These are phyloP conservation scores for Cassiopea andromeda DNA, from an alignment of 30 jellyfish, hydroid and myxozoan species.

Conservation along the genomic window DNA sequence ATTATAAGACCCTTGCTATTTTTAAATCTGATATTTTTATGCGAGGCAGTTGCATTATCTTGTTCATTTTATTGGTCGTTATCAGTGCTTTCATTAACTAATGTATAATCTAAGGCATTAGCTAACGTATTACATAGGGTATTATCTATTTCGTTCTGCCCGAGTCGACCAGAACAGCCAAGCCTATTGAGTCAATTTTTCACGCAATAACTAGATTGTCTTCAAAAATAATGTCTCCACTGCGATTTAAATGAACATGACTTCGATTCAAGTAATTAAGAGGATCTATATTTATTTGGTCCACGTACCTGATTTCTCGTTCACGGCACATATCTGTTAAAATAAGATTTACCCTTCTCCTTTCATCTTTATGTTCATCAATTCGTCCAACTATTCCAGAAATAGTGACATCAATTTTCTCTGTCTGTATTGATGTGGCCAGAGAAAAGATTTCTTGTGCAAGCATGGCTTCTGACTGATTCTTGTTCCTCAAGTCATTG, in stretches of 20 bases:
- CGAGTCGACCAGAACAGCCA: not conserved
- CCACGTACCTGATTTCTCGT: not conserved
- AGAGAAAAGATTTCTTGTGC: conserved; percentile 9
- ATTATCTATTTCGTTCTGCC: not conserved
- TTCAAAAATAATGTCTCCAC: conserved; percentile 2
- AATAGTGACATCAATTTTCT: not conserved
- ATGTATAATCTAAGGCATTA: no score
- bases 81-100: not conserved
- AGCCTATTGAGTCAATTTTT: not conserved
- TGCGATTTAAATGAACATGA: not conserved
- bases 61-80: not conserved
- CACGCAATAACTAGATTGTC: not conserved
- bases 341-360: not conserved
- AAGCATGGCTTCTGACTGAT: not conserved
- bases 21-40: no score
- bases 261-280: not conserved
- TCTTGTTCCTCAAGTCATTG: not conserved
- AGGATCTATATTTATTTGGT: conserved; percentile 1
- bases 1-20: not conserved
- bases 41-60: no score
- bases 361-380: not conserved
- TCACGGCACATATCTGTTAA: conserved; percentile 7
- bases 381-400: conserved; percentile 13
- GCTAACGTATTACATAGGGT: not conserved
- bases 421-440: not conserved